Conservation (phyloP, 2,888 invertebrate genomes). For the Schizaphis graminum region DNA sequence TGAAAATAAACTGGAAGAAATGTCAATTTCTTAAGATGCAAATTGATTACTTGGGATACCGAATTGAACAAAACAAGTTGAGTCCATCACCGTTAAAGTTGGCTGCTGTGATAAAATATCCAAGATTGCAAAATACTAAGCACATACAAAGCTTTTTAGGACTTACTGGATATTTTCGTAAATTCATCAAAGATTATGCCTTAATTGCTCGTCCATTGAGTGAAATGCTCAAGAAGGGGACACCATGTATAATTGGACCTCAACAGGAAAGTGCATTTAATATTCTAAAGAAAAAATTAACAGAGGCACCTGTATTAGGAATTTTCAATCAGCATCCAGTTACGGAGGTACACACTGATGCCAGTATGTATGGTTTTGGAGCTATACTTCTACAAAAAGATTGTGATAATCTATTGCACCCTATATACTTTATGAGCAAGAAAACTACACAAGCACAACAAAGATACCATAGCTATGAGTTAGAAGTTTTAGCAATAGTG, state of each 20-base stretch:
- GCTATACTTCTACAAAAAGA: not conserved
- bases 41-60: not conserved
- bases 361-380: not conserved
- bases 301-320: conserved; percentile 37
- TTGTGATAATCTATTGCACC: conserved; percentile 67
- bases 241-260: not conserved
- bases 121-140: conserved; percentile 24
- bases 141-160: conserved; percentile 58
- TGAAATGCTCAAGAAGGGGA: not conserved
- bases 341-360: conserved; percentile 61
- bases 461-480: conserved; percentile 70
- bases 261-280: conserved; percentile 10
- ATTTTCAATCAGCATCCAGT: conserved; percentile 27
- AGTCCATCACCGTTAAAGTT: conserved; percentile 40
- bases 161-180: conserved; percentile 59
- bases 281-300: conserved; percentile 32
- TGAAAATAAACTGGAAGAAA: no score
- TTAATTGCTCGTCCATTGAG: conserved; percentile 41
- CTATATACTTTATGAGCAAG: conserved; percentile 70
- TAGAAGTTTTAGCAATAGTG: conserved; percentile 70
- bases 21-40: no score
- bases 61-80: not conserved
- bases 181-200: conserved; percentile 53
- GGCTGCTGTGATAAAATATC: conserved; percentile 43
- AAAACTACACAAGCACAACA: conserved; percentile 69